These are phyloP conservation scores for Cyclura pinguis DNA, from an alignment of 2,797 vertebrate species.

Conservation along the genomic window DNA sequence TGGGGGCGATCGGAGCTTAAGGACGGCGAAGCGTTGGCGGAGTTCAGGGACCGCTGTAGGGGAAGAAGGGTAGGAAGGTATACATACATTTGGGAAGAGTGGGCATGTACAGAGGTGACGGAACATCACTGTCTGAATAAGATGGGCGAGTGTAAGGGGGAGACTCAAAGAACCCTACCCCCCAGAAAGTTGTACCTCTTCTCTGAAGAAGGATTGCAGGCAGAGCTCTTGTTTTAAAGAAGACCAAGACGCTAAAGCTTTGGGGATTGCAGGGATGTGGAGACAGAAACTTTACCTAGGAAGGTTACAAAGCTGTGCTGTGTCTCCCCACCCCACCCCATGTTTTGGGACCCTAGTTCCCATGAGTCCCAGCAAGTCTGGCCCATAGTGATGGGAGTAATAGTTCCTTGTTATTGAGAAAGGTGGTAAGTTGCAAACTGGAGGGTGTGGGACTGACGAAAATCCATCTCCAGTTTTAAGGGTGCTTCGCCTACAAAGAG, in stretches of 20 bases:
- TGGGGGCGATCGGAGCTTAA: too few relatives aligned
- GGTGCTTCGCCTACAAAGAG: too few relatives aligned
- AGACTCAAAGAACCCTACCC: too few relatives aligned
- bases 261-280: too few relatives aligned
- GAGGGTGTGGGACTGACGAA: neutral
- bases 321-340: too few relatives aligned
- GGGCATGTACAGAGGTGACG: neutral
- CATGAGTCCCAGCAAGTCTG: neutral
- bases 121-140: neutral
- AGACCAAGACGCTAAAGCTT: neutral
- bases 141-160: too few relatives aligned
- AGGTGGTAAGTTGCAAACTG: neutral
- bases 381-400: neutral
- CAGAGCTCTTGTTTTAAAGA: neutral
- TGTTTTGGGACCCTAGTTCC: neutral
- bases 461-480: neutral
- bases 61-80: neutral
- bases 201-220: neutral
- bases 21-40: too few relatives aligned
- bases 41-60: too few relatives aligned
- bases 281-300: neutral
- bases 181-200: too few relatives aligned
- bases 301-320: neutral
- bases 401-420: neutral
- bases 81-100: too few relatives aligned